These are phyloP conservation scores for Pocillopora verrucosa DNA, from an alignment of 64 coral and sea anemone species.

Conservation along the genomic window DNA sequence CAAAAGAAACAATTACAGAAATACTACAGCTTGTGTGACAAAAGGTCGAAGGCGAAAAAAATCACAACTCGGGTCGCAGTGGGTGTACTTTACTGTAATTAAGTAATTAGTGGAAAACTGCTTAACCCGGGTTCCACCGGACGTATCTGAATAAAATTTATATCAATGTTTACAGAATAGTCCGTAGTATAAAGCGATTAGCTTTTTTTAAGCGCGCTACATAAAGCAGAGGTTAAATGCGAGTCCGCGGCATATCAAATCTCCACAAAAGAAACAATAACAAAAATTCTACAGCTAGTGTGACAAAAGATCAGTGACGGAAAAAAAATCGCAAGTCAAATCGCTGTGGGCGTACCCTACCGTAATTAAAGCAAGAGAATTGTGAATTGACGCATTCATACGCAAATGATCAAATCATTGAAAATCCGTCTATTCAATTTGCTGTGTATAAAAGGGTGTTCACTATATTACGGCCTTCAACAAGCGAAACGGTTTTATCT, in stretches of 20 bases:
- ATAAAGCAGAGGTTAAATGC: neutral
- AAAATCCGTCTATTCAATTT: no score
- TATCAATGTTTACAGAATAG: neutral
- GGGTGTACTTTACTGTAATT: neutral
- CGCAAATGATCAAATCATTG: no score
- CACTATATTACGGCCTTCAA: no score
- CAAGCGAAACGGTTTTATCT: no score
- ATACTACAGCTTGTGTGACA: neutral
- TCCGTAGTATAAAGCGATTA: neutral
- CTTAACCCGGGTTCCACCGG: no score
- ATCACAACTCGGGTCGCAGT: neutral
- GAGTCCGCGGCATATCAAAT: neutral
- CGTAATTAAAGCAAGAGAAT: no score
- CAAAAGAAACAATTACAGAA: neutral
- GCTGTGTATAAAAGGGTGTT: no score
- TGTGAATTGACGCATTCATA: no score
- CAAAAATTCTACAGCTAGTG: neutral
- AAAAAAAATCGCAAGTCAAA: no score
- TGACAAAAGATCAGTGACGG: no score
- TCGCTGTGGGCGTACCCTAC: no score
- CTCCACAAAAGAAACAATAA: neutral
- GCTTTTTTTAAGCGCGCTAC: neutral
- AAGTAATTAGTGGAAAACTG: neutral
- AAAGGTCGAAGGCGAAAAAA: neutral
- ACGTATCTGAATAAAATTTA: neutral